Conservation (phyloP, 2,888 invertebrate genomes). For the Epistrophe eligans region DNA sequence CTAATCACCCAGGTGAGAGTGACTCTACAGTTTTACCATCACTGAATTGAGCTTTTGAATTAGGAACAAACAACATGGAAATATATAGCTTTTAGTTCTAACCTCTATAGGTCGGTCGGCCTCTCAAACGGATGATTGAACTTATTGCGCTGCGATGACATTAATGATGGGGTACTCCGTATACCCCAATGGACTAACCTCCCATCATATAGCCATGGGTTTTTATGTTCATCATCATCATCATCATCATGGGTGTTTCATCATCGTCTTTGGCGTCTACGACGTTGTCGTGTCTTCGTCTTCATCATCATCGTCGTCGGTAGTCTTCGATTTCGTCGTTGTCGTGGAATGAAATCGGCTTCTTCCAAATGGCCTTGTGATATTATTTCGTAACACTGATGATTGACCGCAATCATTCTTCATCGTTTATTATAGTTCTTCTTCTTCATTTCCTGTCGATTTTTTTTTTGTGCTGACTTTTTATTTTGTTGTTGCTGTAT, state of each 20-base stretch:
- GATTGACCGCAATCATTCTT: conserved; percentile 70
- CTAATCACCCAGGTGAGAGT: conserved; percentile 52
- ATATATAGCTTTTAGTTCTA: conserved; percentile 8
- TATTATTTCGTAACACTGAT: conserved; percentile 66
- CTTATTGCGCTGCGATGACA: conserved; percentile 64
- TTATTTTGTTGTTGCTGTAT: background rate
- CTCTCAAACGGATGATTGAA: conserved; percentile 46
- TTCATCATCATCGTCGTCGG: conserved; percentile 1
- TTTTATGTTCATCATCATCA: conserved; percentile 9
- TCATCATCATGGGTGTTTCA: conserved; percentile 28
- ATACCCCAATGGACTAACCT: conserved; percentile 30
- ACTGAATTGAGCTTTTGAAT: background rate
- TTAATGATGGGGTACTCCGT: conserved; percentile 49
- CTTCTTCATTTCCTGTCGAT: conserved; percentile 40
- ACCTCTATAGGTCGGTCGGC: conserved; percentile 16
- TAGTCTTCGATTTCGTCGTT: conserved; percentile 5
- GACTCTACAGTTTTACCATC: conserved; percentile 19
- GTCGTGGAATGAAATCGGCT: conserved; percentile 51
- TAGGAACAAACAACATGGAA: background rate
- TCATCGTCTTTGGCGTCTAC: conserved; percentile 5
- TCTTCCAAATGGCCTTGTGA: conserved; percentile 70
- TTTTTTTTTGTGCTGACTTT: conserved; percentile 18
- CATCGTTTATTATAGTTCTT: conserved; percentile 54
- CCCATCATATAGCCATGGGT: background rate
- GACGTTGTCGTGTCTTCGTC: background rate